phyloP scores from a whole-genome alignment of 2,797 vertebrate genomes.

The Scolopax bukidnonensis region DNA sequence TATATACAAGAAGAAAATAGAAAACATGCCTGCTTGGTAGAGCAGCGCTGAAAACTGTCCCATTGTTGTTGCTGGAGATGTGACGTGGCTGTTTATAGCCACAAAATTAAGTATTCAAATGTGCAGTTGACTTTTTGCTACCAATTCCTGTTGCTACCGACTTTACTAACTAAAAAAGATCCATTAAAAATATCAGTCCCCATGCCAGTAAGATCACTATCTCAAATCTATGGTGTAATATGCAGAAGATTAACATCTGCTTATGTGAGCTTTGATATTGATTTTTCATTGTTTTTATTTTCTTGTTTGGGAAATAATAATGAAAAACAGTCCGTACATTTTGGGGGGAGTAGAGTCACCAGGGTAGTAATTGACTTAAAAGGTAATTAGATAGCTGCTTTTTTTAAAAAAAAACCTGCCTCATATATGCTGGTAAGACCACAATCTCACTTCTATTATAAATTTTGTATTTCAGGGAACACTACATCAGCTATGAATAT shows the following conservation, averaged over 20 bases:
- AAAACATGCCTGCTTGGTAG: slow-evolving; percentile 44
- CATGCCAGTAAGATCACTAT: background rate
- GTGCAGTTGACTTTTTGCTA: slow-evolving; percentile 51
- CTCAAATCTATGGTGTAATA: background rate
- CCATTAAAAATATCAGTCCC: slow-evolving; percentile 23
- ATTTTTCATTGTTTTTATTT: background rate
- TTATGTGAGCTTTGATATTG: background rate
- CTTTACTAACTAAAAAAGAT: slow-evolving; percentile 33
- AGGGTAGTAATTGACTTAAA: background rate
- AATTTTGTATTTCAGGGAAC: background rate
- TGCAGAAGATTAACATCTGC: slow-evolving; percentile 14
- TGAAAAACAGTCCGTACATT: background rate
- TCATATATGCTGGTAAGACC: slow-evolving; percentile 1
- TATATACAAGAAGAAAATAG: slow-evolving; percentile 60
- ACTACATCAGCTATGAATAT: slow-evolving; percentile 42
- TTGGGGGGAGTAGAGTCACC: background rate
- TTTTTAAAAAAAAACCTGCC: background rate
- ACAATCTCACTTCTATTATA: slow-evolving; percentile 8
- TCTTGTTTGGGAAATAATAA: background rate
- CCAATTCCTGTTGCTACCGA: slow-evolving; percentile 54
- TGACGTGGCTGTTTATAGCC: slow-evolving; percentile 63
- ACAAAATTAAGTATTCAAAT: slow-evolving; percentile 70
- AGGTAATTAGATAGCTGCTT: background rate
- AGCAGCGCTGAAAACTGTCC: slow-evolving; percentile 37
- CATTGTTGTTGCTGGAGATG: slow-evolving; percentile 49